Conservation (phyloP, 2,888 invertebrate genomes). For the Dryadula phaetusa region DNA sequence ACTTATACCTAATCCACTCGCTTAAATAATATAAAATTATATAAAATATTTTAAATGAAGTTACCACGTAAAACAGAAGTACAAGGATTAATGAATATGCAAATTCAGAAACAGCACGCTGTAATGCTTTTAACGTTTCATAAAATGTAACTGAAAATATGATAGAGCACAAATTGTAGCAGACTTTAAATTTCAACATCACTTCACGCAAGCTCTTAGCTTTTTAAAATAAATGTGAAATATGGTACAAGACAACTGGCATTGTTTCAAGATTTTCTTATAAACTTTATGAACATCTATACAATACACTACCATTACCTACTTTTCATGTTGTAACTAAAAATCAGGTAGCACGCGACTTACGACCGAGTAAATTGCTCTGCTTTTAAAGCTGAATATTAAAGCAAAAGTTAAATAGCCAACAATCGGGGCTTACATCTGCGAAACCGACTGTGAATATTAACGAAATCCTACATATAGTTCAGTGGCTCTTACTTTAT, state of each 20-base stretch:
- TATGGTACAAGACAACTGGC: not conserved
- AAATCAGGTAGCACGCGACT: conserved; percentile 15
- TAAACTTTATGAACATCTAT: not conserved
- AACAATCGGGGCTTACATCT: conserved; percentile 37
- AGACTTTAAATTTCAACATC: not conserved
- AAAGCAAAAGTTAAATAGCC: conserved; percentile 35
- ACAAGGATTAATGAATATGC: not conserved
- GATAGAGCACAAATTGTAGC: not conserved
- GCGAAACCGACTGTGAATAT: conserved; percentile 42
- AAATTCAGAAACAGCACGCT: not conserved
- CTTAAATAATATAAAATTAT: no score
- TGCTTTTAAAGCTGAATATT: conserved; percentile 29
- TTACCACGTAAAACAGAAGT: not conserved
- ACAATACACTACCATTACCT: not conserved
- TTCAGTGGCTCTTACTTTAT: conserved; percentile 44
- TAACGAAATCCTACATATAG: conserved; percentile 48
- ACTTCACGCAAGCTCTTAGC: not conserved
- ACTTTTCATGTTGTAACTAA: not conserved
- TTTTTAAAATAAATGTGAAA: not conserved
- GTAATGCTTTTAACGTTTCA: not conserved
- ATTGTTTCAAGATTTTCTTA: not conserved
- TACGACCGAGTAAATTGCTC: conserved; percentile 20
- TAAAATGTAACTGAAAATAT: not conserved
- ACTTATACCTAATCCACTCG: no score
- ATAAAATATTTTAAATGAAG: no score